Evolutionary conservation across 2,797 vertebrate species (phyloP).

Genomic region (Etheostoma nigrum): DNA sequence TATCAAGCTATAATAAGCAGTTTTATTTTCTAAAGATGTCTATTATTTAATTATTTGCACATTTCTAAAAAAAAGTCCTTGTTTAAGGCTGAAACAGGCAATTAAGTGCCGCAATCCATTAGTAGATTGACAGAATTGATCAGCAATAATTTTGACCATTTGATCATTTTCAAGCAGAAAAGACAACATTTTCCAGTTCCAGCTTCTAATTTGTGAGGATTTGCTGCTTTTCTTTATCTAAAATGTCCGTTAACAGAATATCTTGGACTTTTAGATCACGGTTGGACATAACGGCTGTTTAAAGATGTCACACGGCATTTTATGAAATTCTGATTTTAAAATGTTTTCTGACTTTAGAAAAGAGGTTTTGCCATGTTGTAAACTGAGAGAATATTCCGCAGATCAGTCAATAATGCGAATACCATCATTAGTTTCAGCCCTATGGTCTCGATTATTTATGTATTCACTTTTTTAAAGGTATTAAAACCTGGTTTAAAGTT

Average conservation of each 20-base stretch:
- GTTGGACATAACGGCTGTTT: background rate
- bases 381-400: background rate
- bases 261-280: background rate
- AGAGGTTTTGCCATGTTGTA: background rate
- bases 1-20: too few relatives aligned
- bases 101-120: background rate
- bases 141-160: background rate
- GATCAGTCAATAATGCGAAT: background rate
- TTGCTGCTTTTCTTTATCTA: background rate
- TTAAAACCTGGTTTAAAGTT: constrained; percentile 17
- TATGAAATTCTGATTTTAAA: background rate
- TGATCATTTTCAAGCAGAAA: background rate
- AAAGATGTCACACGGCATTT: background rate
- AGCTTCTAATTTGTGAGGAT: background rate
- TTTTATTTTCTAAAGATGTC: too few relatives aligned
- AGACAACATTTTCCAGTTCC: background rate
- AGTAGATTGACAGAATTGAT: background rate
- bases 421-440: background rate
- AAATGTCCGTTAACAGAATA: background rate
- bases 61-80: too few relatives aligned
- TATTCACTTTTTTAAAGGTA: background rate
- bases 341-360: too few relatives aligned
- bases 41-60: too few relatives aligned
- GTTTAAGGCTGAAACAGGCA: too few relatives aligned
- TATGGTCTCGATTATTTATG: background rate